These are phyloP conservation scores for Ophion costatus DNA, from an alignment of 2,888 invertebrate genomes.

Conservation along the genomic window DNA sequence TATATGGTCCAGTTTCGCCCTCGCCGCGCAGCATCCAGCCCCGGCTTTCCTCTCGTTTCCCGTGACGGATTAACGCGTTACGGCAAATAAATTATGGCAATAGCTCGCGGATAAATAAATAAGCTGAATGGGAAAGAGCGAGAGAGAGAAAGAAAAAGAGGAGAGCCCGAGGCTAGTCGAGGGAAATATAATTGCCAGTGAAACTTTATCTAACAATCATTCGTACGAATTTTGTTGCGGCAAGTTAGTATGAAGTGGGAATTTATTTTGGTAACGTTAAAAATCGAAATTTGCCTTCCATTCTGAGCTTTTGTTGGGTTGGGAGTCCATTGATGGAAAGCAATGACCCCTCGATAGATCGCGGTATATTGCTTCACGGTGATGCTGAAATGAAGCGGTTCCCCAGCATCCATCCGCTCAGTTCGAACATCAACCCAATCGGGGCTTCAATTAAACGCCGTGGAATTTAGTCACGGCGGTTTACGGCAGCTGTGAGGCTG, in stretches of 20 bases:
- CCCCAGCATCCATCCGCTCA: neutral
- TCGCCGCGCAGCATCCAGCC: constrained; percentile 27
- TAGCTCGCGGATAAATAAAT: constrained; percentile 65
- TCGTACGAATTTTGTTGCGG: constrained; percentile 20
- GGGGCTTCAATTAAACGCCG: neutral
- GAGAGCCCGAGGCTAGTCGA: neutral
- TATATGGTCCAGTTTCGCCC: constrained; percentile 1
- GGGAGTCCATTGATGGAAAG: neutral
- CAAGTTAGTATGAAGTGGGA: neutral
- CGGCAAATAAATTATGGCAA: constrained; percentile 64
- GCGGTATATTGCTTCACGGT: neutral
- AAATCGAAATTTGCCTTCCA: neutral
- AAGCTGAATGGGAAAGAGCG: constrained; percentile 50
- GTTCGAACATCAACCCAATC: neutral
- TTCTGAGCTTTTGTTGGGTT: neutral
- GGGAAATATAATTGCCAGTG: constrained; percentile 46
- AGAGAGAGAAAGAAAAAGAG: constrained; percentile 42
- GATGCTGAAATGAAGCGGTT: neutral
- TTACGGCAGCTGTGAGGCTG: neutral
- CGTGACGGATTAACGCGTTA: constrained; percentile 67
- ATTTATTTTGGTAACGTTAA: constrained; percentile 1
- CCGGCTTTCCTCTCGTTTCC: constrained; percentile 53
- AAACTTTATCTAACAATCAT: constrained; percentile 54
- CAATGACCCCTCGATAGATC: neutral
- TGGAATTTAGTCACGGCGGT: neutral